Base-by-base conservation (phyloP, 2,113 vertebrate species). In the Pollimyrus isidori region DNA sequence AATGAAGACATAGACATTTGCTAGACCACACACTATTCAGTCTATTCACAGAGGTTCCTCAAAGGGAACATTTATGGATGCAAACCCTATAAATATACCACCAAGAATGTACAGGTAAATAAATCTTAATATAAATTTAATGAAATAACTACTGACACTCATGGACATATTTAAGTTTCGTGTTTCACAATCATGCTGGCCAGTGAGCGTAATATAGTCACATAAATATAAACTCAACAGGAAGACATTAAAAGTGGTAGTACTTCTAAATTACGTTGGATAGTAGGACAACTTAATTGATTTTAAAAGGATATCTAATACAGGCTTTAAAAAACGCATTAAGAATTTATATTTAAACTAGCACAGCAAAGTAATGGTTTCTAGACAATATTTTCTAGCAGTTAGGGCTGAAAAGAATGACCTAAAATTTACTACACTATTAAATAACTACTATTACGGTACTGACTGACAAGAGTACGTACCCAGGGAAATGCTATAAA, bases 401-500 rank as follows among this genome's bases (percentile, higher is more conserved):
- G 73, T 80, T 80, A 80, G 73, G 4, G 35, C 17, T 76, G 73
- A 76, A 80, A 80, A 80, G 73, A 80, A 80, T 42, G 35, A 80
- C n/a, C 73, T 80, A 39, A 80, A 80, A 80, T 80, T 80, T 80
- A 80, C 35, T 80, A 80, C 39, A 42, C 35, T 80, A 39, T 80
- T 80, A 80, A 80, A 80, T 35, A 39, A 19, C 35, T 80, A 80
- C 73, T 80, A 42, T 80, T 80, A 80, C 19, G 17, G 30, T 80
- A 80, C 73, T 80, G 73, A 80, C 73, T 80, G 73, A 80, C 73
- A 80, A 42, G 73, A 39, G 35, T 42, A 19, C 17, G 6, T 80
- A 80, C 73, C 73, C 73, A 80, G 73, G 73, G 73, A 80, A 80
- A 80, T 80, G 73, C 73, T 80, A 42, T 80, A 42, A 80, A 80